Conservation (phyloP, 2,113 vertebrate species). For the Corythaeola cristata region DNA sequence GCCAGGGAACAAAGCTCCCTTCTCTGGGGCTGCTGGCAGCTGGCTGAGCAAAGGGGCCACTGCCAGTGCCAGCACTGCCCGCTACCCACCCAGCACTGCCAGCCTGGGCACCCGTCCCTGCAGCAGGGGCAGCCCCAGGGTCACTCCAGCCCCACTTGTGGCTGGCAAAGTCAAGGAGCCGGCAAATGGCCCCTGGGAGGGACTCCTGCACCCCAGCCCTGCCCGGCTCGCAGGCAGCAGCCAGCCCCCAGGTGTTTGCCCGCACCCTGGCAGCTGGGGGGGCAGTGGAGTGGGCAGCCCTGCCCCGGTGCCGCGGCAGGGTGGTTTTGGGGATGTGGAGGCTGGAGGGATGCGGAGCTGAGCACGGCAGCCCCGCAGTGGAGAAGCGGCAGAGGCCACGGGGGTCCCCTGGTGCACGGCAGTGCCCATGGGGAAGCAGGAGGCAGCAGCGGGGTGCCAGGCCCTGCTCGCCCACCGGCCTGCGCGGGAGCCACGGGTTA, state of each 20-base stretch:
- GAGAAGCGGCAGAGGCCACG: fast-evolving
- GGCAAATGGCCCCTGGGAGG: fast-evolving
- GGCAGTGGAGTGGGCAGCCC: fast-evolving
- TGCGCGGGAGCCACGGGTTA: not conserved
- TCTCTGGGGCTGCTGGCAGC: not conserved
- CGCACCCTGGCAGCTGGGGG: fast-evolving
- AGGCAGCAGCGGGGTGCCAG: not conserved
- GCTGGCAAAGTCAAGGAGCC: not conserved
- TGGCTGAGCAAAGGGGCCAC: not conserved
- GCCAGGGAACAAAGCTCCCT: slow-evolving; percentile 39
- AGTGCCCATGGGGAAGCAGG: fast-evolving
- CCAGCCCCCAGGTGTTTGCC: too few relatives aligned
- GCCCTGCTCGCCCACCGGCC: not conserved
- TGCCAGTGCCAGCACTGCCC: not conserved
- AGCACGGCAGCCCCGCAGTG: not conserved
- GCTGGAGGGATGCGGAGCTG: fast-evolving
- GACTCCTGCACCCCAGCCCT: not conserved
- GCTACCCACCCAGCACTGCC: not conserved
- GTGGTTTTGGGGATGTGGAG: not conserved
- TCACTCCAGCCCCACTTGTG: not conserved
- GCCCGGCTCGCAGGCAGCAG: not conserved
- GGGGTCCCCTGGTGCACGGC: fast-evolving
- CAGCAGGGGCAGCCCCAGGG: not conserved
- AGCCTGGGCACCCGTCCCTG: not conserved
- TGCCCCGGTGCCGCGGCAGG: fast-evolving